These are phyloP conservation scores for Rotaria magnacalcarata DNA, from an alignment of 2,888 invertebrate genomes.

Conservation along the genomic window DNA sequence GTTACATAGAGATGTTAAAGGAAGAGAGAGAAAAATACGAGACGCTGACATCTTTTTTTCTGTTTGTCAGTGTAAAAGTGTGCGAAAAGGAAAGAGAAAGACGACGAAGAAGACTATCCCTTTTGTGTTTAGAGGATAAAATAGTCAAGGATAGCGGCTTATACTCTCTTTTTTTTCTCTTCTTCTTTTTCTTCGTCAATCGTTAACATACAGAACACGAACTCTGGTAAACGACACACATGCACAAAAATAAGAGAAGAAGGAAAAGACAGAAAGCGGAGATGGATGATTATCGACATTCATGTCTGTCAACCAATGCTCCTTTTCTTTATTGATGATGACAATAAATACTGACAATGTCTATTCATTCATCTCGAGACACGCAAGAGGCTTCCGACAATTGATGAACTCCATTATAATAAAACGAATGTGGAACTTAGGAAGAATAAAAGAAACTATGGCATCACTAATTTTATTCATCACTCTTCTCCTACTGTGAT, in stretches of 20 bases:
- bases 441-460: neutral
- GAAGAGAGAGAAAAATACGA: neutral
- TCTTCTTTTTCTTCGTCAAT: neutral
- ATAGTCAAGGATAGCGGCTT: neutral
- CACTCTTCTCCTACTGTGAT: neutral
- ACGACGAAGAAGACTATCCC: neutral
- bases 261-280: neutral
- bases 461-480: neutral
- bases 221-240: neutral
- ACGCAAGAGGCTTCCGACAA: neutral
- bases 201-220: neutral
- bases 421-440: neutral
- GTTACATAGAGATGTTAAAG: neutral
- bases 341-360: neutral
- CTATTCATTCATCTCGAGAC: neutral
- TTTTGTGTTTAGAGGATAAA: neutral
- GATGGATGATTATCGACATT: neutral
- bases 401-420: neutral
- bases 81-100: neutral
- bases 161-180: neutral
- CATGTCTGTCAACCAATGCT: neutral
- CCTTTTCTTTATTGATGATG: neutral
- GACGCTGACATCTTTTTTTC: neutral
- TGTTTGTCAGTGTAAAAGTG: neutral
- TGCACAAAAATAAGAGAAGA: neutral